Evolutionary conservation across 2,113 vertebrate genomes (phyloP).

Genomic region (Genyomyrus donnyi): DNA sequence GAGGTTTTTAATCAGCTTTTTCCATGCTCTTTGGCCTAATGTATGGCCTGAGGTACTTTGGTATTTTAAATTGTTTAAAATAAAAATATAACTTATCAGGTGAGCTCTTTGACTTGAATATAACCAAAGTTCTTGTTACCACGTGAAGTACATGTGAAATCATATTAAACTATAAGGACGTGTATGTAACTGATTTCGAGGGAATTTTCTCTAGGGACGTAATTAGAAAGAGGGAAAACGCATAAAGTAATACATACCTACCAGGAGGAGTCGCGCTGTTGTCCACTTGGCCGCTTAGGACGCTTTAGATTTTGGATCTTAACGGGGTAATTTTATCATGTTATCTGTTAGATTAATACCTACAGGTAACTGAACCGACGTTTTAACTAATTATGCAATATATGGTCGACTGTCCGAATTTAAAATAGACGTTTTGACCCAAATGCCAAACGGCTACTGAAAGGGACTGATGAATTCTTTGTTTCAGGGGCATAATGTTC

Average conservation of each 20-base stretch:
- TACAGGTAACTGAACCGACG: neutral
- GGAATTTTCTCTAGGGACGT: neutral
- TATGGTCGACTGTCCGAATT: neutral
- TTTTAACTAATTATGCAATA: neutral
- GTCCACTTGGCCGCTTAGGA: neutral
- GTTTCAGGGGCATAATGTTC: neutral
- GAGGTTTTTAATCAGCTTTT: neutral
- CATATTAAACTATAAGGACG: neutral
- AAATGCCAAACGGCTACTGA: neutral
- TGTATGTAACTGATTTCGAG: neutral
- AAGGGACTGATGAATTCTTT: neutral
- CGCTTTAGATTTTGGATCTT: neutral
- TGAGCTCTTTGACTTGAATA: neutral
- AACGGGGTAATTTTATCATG: neutral
- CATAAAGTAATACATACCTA: neutral
- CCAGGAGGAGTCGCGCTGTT: neutral
- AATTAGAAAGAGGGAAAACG: neutral
- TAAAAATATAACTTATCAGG: neutral
- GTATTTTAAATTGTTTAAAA: neutral
- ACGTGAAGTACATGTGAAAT: neutral
- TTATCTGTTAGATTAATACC: neutral
- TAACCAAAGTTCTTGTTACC: neutral
- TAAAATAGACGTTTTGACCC: neutral
- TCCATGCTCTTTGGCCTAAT: neutral
- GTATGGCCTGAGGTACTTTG: neutral